Evolutionary conservation across 2,888 invertebrate genomes (phyloP).

Genomic region (Campopleginae sp.): DNA sequence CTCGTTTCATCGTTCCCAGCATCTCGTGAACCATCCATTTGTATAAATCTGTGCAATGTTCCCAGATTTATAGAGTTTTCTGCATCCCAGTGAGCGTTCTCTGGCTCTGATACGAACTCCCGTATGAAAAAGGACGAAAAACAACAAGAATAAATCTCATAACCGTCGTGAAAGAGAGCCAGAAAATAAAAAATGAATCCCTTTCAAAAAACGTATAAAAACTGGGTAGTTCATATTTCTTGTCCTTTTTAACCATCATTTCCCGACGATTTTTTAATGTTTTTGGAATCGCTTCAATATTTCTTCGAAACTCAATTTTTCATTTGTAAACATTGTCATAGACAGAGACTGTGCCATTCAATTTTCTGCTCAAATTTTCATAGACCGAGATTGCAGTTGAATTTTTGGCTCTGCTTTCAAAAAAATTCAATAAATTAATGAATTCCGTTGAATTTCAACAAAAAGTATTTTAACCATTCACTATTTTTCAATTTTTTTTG

Average conservation of each 20-base stretch:
- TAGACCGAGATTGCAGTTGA: too few relatives aligned
- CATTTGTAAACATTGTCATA: too few relatives aligned
- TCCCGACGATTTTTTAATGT: too few relatives aligned
- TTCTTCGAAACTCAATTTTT: too few relatives aligned
- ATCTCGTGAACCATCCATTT: conserved; percentile 27
- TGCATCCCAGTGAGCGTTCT: conserved; percentile 37
- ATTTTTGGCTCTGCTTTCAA: too few relatives aligned
- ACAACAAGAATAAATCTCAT: conserved; percentile 4
- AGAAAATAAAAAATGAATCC: conserved; percentile 21
- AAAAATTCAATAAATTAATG: too few relatives aligned
- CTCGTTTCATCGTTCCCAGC: conserved; percentile 45
- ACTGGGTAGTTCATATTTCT: not conserved
- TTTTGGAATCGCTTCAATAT: too few relatives aligned
- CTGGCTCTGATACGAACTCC: conserved; percentile 60
- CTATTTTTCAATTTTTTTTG: too few relatives aligned
- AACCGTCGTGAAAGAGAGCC: not conserved
- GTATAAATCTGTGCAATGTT: conserved; percentile 51
- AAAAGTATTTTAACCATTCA: too few relatives aligned
- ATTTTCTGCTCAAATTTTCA: too few relatives aligned
- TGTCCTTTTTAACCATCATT: not conserved
- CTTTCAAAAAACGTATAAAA: not conserved
- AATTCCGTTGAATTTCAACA: too few relatives aligned
- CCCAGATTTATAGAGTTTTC: conserved; percentile 71
- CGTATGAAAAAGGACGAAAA: conserved; percentile 2
- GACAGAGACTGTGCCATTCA: too few relatives aligned